Evolutionary conservation across 2,888 invertebrate genomes (phyloP).

Genomic region (Cactoblastis cactorum): DNA sequence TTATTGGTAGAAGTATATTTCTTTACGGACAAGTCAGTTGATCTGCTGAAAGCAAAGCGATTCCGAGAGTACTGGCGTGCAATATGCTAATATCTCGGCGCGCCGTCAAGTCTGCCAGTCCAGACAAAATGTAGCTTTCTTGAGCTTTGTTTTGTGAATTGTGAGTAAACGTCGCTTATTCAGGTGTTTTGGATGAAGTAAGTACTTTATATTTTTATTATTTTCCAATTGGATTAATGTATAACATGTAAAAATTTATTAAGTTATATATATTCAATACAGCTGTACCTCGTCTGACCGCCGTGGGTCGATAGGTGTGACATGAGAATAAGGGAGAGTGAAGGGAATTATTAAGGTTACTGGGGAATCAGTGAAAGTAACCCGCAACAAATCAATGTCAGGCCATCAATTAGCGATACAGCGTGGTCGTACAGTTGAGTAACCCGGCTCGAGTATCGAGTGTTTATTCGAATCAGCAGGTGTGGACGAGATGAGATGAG

Average conservation of each 20-base stretch:
- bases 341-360: constrained; percentile 12
- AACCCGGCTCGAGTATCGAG: constrained; percentile 31
- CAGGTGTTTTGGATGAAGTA: no score
- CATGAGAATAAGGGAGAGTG: constrained; percentile 8
- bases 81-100: background rate
- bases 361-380: constrained; percentile 13
- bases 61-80: background rate
- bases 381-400: constrained; percentile 8
- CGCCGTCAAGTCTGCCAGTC: constrained; percentile 3
- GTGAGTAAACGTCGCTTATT: no score
- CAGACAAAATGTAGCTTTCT: constrained; percentile 1
- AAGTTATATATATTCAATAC: no score
- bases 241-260: no score
- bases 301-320: background rate
- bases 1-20: no score
- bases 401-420: background rate
- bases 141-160: background rate
- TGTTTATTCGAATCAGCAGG: constrained; percentile 28
- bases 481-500: constrained; percentile 36
- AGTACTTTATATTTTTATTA: no score
- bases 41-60: background rate
- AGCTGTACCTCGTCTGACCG: constrained; percentile 1
- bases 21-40: no score
- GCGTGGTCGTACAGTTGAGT: constrained; percentile 11
- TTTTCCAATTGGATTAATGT: no score